Base-by-base conservation (phyloP, 2,797 vertebrate species). In the Sebastes aleutianus region DNA sequence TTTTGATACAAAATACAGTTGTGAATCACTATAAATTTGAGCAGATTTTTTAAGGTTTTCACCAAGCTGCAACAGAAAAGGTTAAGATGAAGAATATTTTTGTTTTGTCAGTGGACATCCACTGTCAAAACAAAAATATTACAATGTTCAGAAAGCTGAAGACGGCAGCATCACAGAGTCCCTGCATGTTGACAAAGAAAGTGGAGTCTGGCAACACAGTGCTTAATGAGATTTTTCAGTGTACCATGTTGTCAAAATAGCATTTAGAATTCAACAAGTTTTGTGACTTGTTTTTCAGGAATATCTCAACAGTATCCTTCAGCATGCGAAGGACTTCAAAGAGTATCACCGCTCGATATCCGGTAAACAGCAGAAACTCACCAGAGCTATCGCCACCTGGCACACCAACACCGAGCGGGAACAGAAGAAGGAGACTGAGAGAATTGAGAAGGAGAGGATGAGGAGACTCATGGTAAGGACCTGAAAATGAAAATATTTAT, bases 401-500 rank as follows among this genome's bases (percentile, higher is more conserved):
- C 98, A 99, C 77, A 98, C 98, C 79, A 99, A 99, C 92, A 99
- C 98, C 0, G 98, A 99, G 78, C 95, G 98, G 36, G 98, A 99
- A 32, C 98, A 99, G 94, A 99, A 99, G 86, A 99, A 99, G 79
- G 98, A 99, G 95, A 99, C 97, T 0, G 98, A 99, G 84, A 94
- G 98, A 65, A 99, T 99, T 1, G 98, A 99, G 91, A 99, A 99
- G 90, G 98, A 99, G 93, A 97, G 98, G 84, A 99, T 99, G 98
- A 96, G 97, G 87, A 97, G 97, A 54, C 93, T 99, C 5, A 98
- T 99, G 98, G 98, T 99, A 94, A 82, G 89, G 13, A 36, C n/a
- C 53, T 1, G 2, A 16, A 54, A 24, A 29, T 50, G 4, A 0
- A 70, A 11, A 64, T 10, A 39, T 10, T 16, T 50, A 2, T 31